Conservation (phyloP, 2,113 vertebrate genomes). For the Anoplopoma fimbria region DNA sequence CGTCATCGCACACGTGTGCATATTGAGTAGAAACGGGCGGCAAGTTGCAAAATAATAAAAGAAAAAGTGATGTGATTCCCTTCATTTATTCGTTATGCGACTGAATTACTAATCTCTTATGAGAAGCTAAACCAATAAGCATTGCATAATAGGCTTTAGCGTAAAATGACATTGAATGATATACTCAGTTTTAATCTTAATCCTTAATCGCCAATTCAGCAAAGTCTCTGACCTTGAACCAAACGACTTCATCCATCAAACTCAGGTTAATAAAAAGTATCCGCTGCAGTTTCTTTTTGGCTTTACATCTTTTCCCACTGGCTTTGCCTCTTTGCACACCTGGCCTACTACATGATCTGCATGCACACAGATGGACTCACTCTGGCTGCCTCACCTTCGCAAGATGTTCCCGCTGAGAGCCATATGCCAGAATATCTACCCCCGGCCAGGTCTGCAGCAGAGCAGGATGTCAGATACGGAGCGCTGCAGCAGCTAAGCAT, state of each 20-base stretch:
- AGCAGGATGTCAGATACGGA: constrained; percentile 10
- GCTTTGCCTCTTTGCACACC: constrained; percentile 28
- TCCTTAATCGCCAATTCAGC: background rate
- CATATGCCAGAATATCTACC: constrained; percentile 55
- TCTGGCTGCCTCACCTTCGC: constrained; percentile 53
- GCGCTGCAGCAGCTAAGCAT: constrained; percentile 11
- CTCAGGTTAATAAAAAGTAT: background rate
- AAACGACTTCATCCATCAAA: background rate
- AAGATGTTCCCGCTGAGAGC: constrained; percentile 58
- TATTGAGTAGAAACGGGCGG: background rate
- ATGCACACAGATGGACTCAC: constrained; percentile 55
- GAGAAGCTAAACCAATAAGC: background rate
- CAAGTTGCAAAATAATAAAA: background rate
- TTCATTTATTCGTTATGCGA: background rate
- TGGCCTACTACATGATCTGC: constrained; percentile 32
- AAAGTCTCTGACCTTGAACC: constrained; percentile 27
- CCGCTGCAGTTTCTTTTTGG: background rate
- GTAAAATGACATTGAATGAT: background rate
- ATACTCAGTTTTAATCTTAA: background rate
- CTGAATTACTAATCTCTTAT: constrained; percentile 3
- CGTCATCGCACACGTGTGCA: background rate
- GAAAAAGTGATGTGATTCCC: background rate
- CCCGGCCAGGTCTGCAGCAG: constrained; percentile 35
- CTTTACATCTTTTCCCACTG: background rate
- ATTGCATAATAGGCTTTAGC: constrained; percentile 12